phyloP scores from a whole-genome alignment of 2,797 vertebrate genomes.

The Enoplosus armatus region DNA sequence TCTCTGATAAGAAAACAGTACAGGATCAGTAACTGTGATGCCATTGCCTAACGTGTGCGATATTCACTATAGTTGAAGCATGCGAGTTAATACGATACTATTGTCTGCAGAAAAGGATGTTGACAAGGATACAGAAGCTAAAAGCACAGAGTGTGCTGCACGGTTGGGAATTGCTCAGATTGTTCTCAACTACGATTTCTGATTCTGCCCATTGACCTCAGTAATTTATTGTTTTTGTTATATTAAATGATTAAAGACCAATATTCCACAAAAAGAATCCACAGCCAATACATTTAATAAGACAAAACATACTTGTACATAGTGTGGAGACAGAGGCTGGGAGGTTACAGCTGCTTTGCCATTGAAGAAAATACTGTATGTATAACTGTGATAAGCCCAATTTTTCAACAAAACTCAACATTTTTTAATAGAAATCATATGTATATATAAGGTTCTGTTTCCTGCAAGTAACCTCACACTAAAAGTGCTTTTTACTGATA shows the following conservation, averaged over 20 bases:
- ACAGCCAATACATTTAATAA: constrained; percentile 4
- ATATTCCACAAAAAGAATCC: background rate
- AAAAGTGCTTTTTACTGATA: constrained; percentile 15
- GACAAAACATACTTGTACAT: background rate
- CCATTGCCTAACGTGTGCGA: constrained; percentile 32
- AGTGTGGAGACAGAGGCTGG: background rate
- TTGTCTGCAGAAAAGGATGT: constrained; percentile 44
- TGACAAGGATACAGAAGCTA: constrained; percentile 38
- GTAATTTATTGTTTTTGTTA: background rate
- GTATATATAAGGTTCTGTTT: constrained; percentile 2
- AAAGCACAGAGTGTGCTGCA: constrained; percentile 39
- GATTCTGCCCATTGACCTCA: constrained; percentile 57
- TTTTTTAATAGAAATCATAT: background rate
- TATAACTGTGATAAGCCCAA: background rate
- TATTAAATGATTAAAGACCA: background rate
- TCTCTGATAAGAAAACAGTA: constrained; percentile 35
- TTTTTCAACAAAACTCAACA: background rate
- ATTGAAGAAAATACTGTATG: constrained; percentile 28
- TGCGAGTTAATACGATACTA: constrained; percentile 67
- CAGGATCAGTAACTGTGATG: constrained; percentile 42
- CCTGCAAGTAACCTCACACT: constrained; percentile 3
- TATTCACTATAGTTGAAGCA: constrained; percentile 65
- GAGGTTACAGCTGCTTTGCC: constrained; percentile 1
- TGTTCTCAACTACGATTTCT: constrained; percentile 59
- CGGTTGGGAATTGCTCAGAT: constrained; percentile 14